phyloP scores from a whole-genome alignment of 2,888 invertebrate species.

The Glomeris marginata region DNA sequence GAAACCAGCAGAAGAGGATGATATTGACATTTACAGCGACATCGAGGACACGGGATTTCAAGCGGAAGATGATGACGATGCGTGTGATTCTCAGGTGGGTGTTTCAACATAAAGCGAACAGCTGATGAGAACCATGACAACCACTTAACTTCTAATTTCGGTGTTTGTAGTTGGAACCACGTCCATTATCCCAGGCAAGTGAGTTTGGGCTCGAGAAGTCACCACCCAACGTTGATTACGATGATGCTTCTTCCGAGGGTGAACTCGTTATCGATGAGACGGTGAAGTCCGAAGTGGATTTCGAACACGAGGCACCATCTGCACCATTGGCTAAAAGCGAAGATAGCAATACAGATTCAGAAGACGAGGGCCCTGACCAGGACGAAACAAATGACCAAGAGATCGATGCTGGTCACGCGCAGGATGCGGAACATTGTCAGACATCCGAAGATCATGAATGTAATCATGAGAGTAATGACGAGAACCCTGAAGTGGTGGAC shows the following conservation, averaged over 20 bases:
- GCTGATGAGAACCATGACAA: conserved; percentile 10
- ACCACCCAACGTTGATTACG: neutral
- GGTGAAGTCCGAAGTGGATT: neutral
- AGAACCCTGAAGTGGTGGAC: neutral
- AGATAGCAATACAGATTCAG: no score
- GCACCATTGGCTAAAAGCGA: no score
- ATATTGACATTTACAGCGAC: conserved; percentile 47
- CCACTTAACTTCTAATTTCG: no score
- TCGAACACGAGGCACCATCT: neutral
- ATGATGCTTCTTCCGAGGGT: conserved; percentile 7
- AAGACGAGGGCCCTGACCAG: no score
- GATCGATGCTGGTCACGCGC: neutral
- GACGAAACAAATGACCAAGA: no score
- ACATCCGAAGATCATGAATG: neutral
- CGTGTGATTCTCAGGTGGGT: conserved; percentile 27
- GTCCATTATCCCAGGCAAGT: no score
- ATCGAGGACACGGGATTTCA: conserved; percentile 31
- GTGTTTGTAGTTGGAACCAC: neutral
- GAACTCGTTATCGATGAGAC: conserved; percentile 18
- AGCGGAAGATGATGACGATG: conserved; percentile 26
- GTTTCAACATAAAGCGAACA: conserved; percentile 17
- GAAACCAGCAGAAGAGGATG: conserved; percentile 24
- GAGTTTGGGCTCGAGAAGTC: neutral
- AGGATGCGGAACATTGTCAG: neutral
- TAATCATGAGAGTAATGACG: neutral